A percentile compares a stretch with the other conserved stretches of the same genome.
These are phyloP conservation scores for Ctena decussata DNA, from an alignment of 2,888 invertebrate species.

Conservation along the genomic window DNA sequence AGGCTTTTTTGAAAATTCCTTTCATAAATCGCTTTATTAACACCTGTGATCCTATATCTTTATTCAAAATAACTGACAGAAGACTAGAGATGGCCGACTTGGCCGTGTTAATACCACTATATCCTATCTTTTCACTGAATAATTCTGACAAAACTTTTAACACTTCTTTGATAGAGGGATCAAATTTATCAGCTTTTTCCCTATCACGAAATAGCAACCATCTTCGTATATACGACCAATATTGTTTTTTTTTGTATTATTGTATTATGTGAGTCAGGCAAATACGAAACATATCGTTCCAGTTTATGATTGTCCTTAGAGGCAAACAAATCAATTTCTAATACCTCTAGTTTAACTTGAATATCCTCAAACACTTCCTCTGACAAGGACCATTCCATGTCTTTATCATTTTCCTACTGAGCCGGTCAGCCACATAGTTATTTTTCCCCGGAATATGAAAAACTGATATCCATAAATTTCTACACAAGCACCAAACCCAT, in stretches of 20 bases:
- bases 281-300: constrained; percentile 28
- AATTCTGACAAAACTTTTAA: background rate
- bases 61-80: background rate
- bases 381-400: constrained; percentile 37
- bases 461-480: constrained; percentile 41
- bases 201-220: constrained; percentile 52
- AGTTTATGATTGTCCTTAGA: constrained; percentile 35
- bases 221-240: constrained; percentile 29
- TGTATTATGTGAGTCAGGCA: constrained; percentile 33
- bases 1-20: background rate
- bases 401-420: constrained; percentile 26
- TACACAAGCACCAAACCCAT: constrained; percentile 39
- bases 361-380: constrained; percentile 18
- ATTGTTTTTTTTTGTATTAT: constrained; percentile 21
- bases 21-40: background rate
- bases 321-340: constrained; percentile 48
- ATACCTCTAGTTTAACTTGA: background rate
- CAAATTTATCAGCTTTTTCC: background rate
- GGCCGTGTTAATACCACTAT: background rate
- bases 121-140: background rate
- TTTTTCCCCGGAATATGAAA: constrained; percentile 36
- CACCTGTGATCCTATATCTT: background rate
- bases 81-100: background rate
- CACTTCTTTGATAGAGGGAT: constrained; percentile 5
- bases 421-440: constrained; percentile 29